Evolutionary conservation across 2,113 vertebrate genomes (phyloP), one percentile per base, ranked within the genome.

Genomic region (Felis catus): DNA sequence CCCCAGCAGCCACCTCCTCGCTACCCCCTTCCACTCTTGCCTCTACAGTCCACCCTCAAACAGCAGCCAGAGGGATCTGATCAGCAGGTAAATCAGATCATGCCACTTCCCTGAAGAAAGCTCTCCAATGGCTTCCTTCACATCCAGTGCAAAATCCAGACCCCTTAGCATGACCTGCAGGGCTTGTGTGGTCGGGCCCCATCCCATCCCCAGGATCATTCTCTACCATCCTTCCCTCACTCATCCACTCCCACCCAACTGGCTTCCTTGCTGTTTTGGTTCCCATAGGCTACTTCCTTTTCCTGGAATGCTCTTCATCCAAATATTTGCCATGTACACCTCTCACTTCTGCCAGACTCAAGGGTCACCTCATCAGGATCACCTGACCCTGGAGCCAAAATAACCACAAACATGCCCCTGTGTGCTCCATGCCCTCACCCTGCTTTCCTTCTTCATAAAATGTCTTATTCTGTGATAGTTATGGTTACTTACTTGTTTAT

Each of bases 261-360:
- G 58, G 66, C 45, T 65, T 86, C 29, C 80, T 39, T 12, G 16
- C 66, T 31, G 18, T 33, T 53, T 45, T 53, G 68, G 1, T 5
- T 27, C 36, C 70, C 7, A 53, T 70, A n/a, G 5, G 0, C 61
- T 66, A 7, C 11, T 33, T 53, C 85, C n/a, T 68, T 66, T n/a
- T 63, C 61, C 58, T 41, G 10, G 14, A 39, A 45, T 2, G 2
- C 15, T 48, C 94, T 45, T 79, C 36, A 55, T 12, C 66, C 18
- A 36, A 19, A 68, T 55, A 74, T 5, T 39, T 36, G 55, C 33
- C 11, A 12, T 1, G 36, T n/a, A 15, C n/a, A 13, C 31, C 55
- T n/a, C 13, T 83, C 61, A n/a, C 21, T 86, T 41, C 55, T 58
- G 92, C 84, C 73, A 92, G 81, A 9, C 15, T 82, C 85, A 71